A percentile compares a stretch with the other conserved stretches of the same genome.
Conservation (phyloP, 2,797 vertebrate genomes). For the Sandelia bainsii region DNA sequence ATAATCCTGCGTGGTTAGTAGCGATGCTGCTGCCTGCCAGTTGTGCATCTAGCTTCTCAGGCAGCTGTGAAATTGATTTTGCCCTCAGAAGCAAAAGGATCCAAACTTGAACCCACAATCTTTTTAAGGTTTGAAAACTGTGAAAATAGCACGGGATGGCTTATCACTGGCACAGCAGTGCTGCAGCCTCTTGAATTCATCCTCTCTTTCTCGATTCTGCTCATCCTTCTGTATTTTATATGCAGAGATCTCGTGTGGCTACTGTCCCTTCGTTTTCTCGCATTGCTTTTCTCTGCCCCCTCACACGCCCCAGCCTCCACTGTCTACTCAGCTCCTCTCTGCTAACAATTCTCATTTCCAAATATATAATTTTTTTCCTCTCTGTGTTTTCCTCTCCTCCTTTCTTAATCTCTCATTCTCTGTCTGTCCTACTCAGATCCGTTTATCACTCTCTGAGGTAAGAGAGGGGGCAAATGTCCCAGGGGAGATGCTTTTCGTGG, state of each 20-base stretch:
- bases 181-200: slow-evolving; percentile 59
- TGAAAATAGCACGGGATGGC: slow-evolving; percentile 51
- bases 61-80: slow-evolving; percentile 56
- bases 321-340: slow-evolving; percentile 34
- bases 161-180: slow-evolving; percentile 70
- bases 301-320: slow-evolving; percentile 25
- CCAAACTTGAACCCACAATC: slow-evolving; percentile 57
- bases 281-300: slow-evolving; percentile 36
- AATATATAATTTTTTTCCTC: slow-evolving; percentile 45
- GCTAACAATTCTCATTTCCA: slow-evolving; percentile 56
- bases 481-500: slow-evolving; percentile 71
- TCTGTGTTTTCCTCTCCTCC: slow-evolving; percentile 31
- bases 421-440: slow-evolving; percentile 41
- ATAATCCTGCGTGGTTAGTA: background rate
- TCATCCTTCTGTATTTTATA: slow-evolving; percentile 49
- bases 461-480: slow-evolving; percentile 70
- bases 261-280: slow-evolving; percentile 46
- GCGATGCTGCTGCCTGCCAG: slow-evolving; percentile 27
- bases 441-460: slow-evolving; percentile 46
- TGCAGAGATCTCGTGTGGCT: slow-evolving; percentile 45
- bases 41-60: slow-evolving; percentile 34
- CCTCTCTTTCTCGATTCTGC: slow-evolving; percentile 31
- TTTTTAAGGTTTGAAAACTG: slow-evolving; percentile 58
- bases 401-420: slow-evolving; percentile 51
- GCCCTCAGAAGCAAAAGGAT: slow-evolving; percentile 33